Conservation (phyloP, 1,140 invertebrate genomes). For the Camponotus pennsylvanicus region DNA sequence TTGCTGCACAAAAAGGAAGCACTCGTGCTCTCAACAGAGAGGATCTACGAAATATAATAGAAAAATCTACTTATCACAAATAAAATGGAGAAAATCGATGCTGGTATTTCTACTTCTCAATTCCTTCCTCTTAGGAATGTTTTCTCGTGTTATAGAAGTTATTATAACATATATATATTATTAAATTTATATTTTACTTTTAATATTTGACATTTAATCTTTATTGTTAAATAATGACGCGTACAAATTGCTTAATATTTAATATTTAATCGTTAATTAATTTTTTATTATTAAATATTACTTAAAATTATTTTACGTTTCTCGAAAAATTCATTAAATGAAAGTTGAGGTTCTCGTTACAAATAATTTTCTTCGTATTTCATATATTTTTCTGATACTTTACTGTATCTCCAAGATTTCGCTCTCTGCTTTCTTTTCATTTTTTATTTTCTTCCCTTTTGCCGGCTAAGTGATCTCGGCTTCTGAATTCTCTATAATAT, state of each 20-base stretch:
- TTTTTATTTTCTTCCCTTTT: background rate
- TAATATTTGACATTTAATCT: conserved; percentile 18
- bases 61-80: conserved; percentile 28
- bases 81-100: conserved; percentile 36
- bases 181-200: background rate
- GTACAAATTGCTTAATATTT: too few species aligned
- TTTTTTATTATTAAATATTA: background rate
- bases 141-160: background rate
- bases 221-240: background rate
- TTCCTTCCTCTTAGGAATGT: background rate
- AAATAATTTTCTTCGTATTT: conserved; percentile 20
- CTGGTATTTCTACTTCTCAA: conserved; percentile 11
- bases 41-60: conserved; percentile 19
- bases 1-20: conserved; percentile 16
- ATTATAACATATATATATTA: background rate
- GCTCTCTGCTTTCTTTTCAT: background rate
- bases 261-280: too few species aligned
- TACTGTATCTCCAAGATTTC: background rate
- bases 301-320: background rate
- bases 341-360: background rate
- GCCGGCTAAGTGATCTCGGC: background rate
- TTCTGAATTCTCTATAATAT: background rate
- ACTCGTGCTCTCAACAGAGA: conserved; percentile 14
- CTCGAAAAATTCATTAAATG: background rate
- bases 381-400: conserved; percentile 21